These are phyloP conservation scores for Drosophila nebulosa DNA, from an alignment of 1,140 invertebrate genomes.

Conservation along the genomic window DNA sequence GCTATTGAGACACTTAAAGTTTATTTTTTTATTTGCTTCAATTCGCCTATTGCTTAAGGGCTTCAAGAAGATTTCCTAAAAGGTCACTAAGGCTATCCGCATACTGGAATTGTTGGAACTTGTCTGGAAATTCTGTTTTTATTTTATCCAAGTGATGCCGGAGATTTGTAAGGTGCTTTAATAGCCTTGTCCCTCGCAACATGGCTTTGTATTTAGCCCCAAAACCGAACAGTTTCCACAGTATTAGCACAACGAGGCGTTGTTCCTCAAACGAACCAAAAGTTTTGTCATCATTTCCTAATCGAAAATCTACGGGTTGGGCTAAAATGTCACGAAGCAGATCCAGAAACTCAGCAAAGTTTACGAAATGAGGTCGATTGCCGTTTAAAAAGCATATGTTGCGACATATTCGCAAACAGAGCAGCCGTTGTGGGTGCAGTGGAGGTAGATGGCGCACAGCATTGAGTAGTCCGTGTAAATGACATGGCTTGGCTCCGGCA, in stretches of 20 bases:
- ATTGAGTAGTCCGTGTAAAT: conserved; percentile 48
- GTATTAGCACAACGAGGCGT: conserved; percentile 35
- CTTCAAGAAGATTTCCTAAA: conserved; percentile 4
- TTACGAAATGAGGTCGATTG: conserved; percentile 51
- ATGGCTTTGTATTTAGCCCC: conserved; percentile 57
- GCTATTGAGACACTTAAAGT: too few relatives aligned
- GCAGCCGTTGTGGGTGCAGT: conserved; percentile 14
- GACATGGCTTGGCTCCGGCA: conserved; percentile 63
- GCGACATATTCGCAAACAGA: conserved; percentile 60
- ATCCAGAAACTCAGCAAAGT: conserved; percentile 33
- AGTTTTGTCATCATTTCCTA: neutral
- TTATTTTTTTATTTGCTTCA: too few relatives aligned
- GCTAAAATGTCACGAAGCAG: conserved; percentile 43
- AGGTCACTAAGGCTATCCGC: conserved; percentile 13
- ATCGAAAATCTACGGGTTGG: conserved; percentile 5
- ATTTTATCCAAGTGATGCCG: conserved; percentile 10
- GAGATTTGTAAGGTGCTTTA: conserved; percentile 33
- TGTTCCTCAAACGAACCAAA: conserved; percentile 53
- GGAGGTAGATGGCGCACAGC: conserved; percentile 23
- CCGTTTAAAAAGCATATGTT: conserved; percentile 64
- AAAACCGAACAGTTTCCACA: conserved; percentile 68
- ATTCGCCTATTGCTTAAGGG: conserved; percentile 8
- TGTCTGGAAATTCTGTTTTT: neutral
- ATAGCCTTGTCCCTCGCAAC: conserved; percentile 59
- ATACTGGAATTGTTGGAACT: neutral